Conservation (phyloP, 2,113 vertebrate genomes). For the Hiodon tergisus region DNA sequence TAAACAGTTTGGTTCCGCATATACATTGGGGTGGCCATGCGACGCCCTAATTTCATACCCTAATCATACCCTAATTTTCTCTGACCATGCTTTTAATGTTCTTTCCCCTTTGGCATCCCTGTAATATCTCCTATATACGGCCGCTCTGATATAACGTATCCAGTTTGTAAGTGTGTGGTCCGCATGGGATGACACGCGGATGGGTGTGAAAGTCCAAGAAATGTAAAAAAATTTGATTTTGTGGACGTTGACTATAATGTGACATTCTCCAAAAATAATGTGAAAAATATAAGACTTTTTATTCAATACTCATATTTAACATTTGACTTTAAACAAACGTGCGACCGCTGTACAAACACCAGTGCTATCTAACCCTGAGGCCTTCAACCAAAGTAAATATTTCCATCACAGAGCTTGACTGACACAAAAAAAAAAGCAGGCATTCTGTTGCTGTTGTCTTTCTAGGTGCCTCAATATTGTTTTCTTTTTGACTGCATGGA, state of each 20-base stretch:
- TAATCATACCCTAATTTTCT: no score
- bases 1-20: no score
- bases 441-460: constrained; percentile 30
- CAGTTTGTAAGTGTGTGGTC: not conserved
- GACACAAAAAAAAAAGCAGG: constrained; percentile 5
- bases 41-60: no score
- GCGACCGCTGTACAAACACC: constrained; percentile 8
- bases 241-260: not conserved
- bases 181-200: not conserved
- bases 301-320: not conserved
- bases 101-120: not conserved
- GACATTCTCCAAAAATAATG: constrained; percentile 14
- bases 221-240: constrained; percentile 6
- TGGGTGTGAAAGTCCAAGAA: not conserved
- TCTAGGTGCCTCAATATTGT: constrained; percentile 46
- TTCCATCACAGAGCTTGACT: constrained; percentile 24
- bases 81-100: no score
- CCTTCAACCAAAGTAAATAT: constrained; percentile 23
- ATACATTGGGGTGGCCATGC: no score
- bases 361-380: constrained; percentile 4
- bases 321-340: constrained; percentile 27
- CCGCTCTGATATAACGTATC: not conserved
- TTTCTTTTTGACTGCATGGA: constrained; percentile 57
- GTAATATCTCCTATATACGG: not conserved
- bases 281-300: not conserved